A percentile compares a stretch with the other conserved stretches of the same genome.
Conservation (phyloP, 2,113 vertebrate species). For the Antennarius striatus region DNA sequence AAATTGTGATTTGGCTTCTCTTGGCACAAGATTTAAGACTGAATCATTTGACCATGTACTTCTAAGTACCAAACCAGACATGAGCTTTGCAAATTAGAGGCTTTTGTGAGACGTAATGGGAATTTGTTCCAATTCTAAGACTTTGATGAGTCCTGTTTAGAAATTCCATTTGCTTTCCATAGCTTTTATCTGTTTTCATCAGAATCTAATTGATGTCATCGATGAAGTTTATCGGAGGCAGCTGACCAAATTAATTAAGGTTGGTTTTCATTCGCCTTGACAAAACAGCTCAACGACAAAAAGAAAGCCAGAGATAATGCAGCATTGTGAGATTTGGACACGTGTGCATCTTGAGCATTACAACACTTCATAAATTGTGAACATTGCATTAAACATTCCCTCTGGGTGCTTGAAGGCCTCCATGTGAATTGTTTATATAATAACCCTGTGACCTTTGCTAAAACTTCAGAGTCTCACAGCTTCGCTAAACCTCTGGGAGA, state of each 20-base stretch:
- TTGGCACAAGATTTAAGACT: slow-evolving; percentile 64
- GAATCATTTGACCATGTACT: slow-evolving; percentile 75
- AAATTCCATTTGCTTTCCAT: slow-evolving; percentile 72
- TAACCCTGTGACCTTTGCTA: slow-evolving; percentile 69
- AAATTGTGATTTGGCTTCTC: slow-evolving; percentile 75
- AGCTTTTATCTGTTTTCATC: slow-evolving; percentile 75
- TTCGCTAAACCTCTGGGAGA: slow-evolving; percentile 59
- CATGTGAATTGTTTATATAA: slow-evolving; percentile 69
- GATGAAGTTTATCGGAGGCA: slow-evolving; percentile 74
- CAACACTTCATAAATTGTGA: slow-evolving; percentile 52
- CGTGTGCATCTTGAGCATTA: slow-evolving; percentile 42
- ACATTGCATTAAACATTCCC: slow-evolving; percentile 65
- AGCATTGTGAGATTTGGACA: slow-evolving; percentile 48
- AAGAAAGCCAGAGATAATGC: slow-evolving; percentile 18
- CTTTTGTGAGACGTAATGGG: slow-evolving; percentile 72
- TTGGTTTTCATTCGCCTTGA: slow-evolving; percentile 35
- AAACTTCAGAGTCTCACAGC: slow-evolving; percentile 58
- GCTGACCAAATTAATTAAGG: slow-evolving; percentile 75
- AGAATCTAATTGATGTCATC: slow-evolving; percentile 79
- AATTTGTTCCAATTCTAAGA: slow-evolving; percentile 70
- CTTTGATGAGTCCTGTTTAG: slow-evolving; percentile 75
- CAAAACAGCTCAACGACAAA: slow-evolving; percentile 21
- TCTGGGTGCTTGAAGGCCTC: slow-evolving; percentile 43
- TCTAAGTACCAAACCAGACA: slow-evolving; percentile 76
- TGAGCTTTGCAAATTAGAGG: slow-evolving; percentile 77